phyloP scores from a whole-genome alignment of 2,888 invertebrate genomes.

The Candidula unifasciata region DNA sequence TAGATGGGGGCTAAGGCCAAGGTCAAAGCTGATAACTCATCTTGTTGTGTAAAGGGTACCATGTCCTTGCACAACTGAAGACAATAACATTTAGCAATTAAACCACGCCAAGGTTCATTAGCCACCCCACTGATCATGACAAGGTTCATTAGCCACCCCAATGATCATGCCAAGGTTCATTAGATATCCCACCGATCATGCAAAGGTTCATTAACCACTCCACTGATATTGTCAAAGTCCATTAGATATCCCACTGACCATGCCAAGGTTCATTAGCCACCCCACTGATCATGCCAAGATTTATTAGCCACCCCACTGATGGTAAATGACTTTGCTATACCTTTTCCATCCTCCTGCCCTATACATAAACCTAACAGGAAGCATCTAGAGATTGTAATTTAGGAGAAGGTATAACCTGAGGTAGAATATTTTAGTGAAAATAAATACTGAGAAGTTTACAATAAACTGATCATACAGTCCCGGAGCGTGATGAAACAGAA shows the following conservation, averaged over 20 bases:
- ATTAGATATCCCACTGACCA: no score
- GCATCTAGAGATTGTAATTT: no score
- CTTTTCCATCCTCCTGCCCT: neutral
- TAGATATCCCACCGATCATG: neutral
- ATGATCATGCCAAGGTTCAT: neutral
- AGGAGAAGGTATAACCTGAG: neutral
- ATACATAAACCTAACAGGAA: no score
- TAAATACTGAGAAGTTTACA: neutral
- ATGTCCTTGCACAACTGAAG: conserved; percentile 40
- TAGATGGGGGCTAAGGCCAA: conserved; percentile 66
- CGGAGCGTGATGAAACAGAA: no score
- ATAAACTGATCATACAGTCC: neutral
- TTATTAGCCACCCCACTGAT: no score
- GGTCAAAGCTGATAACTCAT: conserved; percentile 55
- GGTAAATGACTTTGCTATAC: neutral
- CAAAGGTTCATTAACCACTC: neutral
- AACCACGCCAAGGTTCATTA: neutral
- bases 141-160: neutral
- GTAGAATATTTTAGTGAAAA: neutral
- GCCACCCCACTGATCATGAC: neutral
- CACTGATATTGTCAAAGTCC: no score
- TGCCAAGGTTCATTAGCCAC: no score
- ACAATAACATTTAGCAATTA: neutral
- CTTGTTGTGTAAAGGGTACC: conserved; percentile 32
- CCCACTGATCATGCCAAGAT: no score